These are phyloP conservation scores for fruit fly (Drosophila melanogaster) DNA, from an alignment of 1,140 invertebrate species.

Conservation along the genomic window DNA sequence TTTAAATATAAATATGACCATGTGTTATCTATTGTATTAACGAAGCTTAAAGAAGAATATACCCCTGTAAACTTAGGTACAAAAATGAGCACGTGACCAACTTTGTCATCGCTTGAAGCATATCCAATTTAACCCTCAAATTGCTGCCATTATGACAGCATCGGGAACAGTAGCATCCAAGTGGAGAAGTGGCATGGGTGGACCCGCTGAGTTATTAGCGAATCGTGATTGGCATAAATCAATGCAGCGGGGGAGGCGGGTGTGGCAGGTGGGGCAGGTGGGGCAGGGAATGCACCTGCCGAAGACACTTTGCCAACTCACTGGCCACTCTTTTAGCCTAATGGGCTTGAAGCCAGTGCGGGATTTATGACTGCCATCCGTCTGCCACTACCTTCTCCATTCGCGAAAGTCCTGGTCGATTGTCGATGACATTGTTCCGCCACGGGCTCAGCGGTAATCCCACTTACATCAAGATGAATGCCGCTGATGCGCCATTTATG, in stretches of 20 bases:
- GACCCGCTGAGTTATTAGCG: constrained; percentile 78
- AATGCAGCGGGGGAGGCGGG: constrained; percentile 47
- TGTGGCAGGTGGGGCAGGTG: background rate
- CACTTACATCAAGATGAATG: constrained; percentile 59
- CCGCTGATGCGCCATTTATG: constrained; percentile 69
- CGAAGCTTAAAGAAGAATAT: background rate
- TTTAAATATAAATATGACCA: background rate
- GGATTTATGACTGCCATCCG: constrained; percentile 55
- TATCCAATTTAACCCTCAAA: constrained; percentile 83
- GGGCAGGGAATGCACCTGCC: constrained; percentile 56
- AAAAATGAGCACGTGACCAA: constrained; percentile 66
- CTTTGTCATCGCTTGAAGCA: constrained; percentile 74
- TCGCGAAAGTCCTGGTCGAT: constrained; percentile 28
- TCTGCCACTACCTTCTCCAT: constrained; percentile 15
- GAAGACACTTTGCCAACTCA: constrained; percentile 31
- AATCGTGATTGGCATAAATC: constrained; percentile 84
- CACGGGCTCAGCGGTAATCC: constrained; percentile 40
- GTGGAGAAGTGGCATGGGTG: constrained; percentile 15
- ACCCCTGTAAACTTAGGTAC: background rate
- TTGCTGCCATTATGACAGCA: constrained; percentile 78
- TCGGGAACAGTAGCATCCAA: constrained; percentile 16
- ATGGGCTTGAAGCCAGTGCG: constrained; percentile 30
- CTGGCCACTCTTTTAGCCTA: constrained; percentile 22
- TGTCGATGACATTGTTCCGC: constrained; percentile 48
- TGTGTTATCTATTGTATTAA: too few species aligned